Conservation (phyloP, 2,888 invertebrate genomes). For the Campoplex capitator region DNA sequence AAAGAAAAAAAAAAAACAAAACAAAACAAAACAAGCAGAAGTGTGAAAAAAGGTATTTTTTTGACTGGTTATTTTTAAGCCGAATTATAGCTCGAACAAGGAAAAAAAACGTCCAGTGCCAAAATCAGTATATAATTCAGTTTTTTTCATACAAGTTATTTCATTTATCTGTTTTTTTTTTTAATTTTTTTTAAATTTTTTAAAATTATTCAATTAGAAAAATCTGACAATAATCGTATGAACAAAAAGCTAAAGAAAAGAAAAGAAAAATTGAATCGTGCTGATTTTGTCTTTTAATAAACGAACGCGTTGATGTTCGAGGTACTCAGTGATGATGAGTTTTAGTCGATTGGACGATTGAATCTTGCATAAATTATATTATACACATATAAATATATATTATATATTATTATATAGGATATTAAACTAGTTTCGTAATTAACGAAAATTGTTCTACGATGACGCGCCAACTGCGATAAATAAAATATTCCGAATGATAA, state of each 20-base stretch:
- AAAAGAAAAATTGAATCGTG: slow-evolving; percentile 38
- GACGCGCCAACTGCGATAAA: slow-evolving; percentile 62
- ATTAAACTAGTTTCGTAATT: slow-evolving; percentile 63
- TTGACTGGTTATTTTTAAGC: slow-evolving; percentile 30
- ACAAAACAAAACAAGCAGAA: background rate
- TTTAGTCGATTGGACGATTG: slow-evolving; percentile 62
- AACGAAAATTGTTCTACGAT: slow-evolving; percentile 63
- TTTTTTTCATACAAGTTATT: slow-evolving; percentile 57
- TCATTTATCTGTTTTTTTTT: background rate
- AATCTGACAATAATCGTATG: slow-evolving; percentile 80
- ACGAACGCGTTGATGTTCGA: background rate
- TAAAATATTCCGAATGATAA: slow-evolving; percentile 54
- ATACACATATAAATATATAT: slow-evolving; percentile 43
- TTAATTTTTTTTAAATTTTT: too few species aligned
- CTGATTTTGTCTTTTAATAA: slow-evolving; percentile 70
- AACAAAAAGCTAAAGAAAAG: slow-evolving; percentile 60
- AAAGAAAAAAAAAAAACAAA: too few species aligned
- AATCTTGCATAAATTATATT: slow-evolving; percentile 53
- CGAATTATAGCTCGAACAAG: slow-evolving; percentile 21
- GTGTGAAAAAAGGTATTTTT: slow-evolving; percentile 23
- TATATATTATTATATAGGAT: slow-evolving; percentile 28
- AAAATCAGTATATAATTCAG: slow-evolving; percentile 76
- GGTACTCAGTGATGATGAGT: slow-evolving; percentile 66
- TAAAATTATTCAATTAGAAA: slow-evolving; percentile 69
- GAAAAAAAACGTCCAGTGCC: slow-evolving; percentile 79